Base-by-base conservation (phyloP, 1,140 invertebrate genomes). In the Diplogasteroides magnus region DNA sequence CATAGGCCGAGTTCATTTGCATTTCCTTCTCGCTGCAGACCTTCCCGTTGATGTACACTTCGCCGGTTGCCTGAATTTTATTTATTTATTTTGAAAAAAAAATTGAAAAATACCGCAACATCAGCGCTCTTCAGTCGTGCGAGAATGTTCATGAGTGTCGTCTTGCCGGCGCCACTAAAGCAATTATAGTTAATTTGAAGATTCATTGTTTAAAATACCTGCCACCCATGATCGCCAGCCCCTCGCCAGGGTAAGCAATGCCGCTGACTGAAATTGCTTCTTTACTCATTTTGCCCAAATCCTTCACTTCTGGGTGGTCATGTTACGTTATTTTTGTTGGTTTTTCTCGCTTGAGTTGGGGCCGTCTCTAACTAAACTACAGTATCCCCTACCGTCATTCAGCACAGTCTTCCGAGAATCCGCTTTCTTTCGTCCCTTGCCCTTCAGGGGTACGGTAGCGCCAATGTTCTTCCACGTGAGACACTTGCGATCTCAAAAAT, bases 81-180 rank as follows among this genome's bases (percentile, higher is more conserved):
- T 2, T 13, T 23, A 3, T 31, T 56, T 26, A 56, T 3, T 19
- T 11, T 14, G 37, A 15, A 55, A 2, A 23, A 11, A 29, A 15
- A 27, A 13, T 23, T 2, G 2, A 31, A 61, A 23, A 14, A 15
- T 28, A 61, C 57, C 61, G 65, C 64, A 27, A 72, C 70, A 31
- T 60, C 70, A 37, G 61, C 67, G 19, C 58, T 72, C 28, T 77
- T 67, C 32, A 66, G 66, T 57, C 65, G 55, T 11, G 73, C 94
- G 55, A 97, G 80, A 0, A 91, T 88, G 82, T 97, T 97, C 59
- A 97, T 84, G 0, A 97, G 86, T 0, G 93, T 97, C 0, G 93
- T 94, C 86, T 97, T 98, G 1, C 94, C 94, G 0, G 94, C 91
- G 0, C 93, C 93, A 26, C 91, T 93, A 69, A 56, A 69, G n/a